Evolutionary conservation across 1,140 invertebrate species (phyloP), one percentile per base, ranked within the genome.

Genomic region (Drosophila pseudoobscura): DNA sequence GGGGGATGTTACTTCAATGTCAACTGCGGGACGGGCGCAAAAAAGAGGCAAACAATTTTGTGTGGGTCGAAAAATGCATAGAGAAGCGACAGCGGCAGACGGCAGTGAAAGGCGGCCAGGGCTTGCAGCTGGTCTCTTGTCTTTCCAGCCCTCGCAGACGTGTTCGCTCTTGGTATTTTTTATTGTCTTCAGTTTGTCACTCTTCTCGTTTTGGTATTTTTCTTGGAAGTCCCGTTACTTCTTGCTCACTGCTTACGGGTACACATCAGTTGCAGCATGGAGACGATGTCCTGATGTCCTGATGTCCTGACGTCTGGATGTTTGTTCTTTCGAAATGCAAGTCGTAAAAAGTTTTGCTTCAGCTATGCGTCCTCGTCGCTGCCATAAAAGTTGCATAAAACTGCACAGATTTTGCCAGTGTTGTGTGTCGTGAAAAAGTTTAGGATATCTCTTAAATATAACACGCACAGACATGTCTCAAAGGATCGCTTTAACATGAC

Each of bases 371-470:
- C 31, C 66, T 51, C 56, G 59, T 46, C 52, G 59, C 59, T 64
- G 71, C 68, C 83, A 78, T 82, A 88, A 82, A 87, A 87, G 83
- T 88, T 87, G 82, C 82, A 87, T 82, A 82, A 88, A 78, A 82
- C 65, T 87, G 78, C 70, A 78, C 50, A 82, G 82, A 85, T 85
- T 80, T 85, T 39, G 24, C 47, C 58, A 45, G 50, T 31, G 50
- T 35, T 26, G 54, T 35, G 44, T 43, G 44, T 26, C 24, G 24
- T 26, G 24, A 64, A 46, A 78, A 74, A 58, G 45, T 76, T 76
- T 75, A 70, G 75, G 46, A 64, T 65, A 54, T 65, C 44, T 54
- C 52, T 59, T 55, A 62, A 59, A 78, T 44, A 59, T 55, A 26
- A 26, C 24, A 26, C 24, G 24, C 24, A n/a, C 22, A 11, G 15